Percentiles rank a stretch among this genome's conserved stretches.
phyloP scores from a whole-genome alignment of 2,113 vertebrate species.

The Connochaetes taurinus region DNA sequence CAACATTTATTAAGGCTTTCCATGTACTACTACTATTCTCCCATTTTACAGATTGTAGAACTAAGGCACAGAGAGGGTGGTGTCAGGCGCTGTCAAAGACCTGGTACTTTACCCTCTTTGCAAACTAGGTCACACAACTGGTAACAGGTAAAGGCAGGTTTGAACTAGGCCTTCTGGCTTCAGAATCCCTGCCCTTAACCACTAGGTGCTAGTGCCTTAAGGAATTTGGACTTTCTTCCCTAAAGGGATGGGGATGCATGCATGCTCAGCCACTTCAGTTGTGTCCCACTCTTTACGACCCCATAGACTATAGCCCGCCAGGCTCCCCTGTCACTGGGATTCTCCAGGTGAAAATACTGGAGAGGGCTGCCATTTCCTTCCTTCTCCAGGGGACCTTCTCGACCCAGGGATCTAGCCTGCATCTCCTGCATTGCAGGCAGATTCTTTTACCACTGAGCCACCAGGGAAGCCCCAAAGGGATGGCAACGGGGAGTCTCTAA shows the following conservation, averaged over 20 bases:
- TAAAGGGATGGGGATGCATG: background rate
- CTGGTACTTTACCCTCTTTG: background rate
- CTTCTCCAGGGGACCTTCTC: background rate
- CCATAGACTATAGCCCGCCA: background rate
- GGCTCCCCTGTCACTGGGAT: background rate
- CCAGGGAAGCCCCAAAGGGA: background rate
- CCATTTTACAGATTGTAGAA: background rate
- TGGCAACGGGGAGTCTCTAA: background rate
- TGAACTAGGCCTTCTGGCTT: background rate
- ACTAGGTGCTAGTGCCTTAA: background rate
- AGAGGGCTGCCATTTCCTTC: background rate
- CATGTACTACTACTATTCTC: background rate
- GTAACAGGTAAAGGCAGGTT: background rate
- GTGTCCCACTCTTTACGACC: background rate
- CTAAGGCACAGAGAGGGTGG: background rate
- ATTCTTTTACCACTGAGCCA: background rate
- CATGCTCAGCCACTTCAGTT: background rate
- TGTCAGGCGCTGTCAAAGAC: background rate
- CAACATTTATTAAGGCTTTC: background rate
- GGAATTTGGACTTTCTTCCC: background rate
- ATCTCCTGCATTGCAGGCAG: background rate
- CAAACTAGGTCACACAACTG: background rate
- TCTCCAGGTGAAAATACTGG: background rate
- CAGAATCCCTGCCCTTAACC: background rate
- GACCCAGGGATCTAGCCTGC: background rate